Base-by-base conservation (phyloP, 1,140 invertebrate genomes). In the Maniola jurtina region DNA sequence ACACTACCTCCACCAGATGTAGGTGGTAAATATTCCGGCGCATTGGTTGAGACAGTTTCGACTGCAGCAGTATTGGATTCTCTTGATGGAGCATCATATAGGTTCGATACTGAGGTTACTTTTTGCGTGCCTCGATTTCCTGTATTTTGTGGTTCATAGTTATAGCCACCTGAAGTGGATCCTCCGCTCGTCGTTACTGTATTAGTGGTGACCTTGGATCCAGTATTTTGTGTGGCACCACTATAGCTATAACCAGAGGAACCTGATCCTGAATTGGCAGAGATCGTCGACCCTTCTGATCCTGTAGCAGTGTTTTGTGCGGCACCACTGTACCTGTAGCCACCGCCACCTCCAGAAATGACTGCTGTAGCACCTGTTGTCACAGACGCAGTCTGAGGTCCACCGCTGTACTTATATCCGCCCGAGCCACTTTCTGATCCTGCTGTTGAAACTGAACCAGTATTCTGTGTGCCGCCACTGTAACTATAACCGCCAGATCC, bases 11-110 rank as follows among this genome's bases (percentile, higher is more conserved):
- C 50, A 47, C 52, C 67, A 66, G 42, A 45, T 45, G 48, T 56
- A 33, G 80, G 84, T 5, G 84, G 82, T 59, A 84, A 78, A 77
- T 86, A 84, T 64, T 78, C 70, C 15, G 81, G 79, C 14, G 81
- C 79, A 50, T 76, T 81, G 11, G 83, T 86, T 14, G 80, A 82
- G 1, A 76, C 69, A 8, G 59, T 55, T 6, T n/a, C 67, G 6
- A n/a, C 14, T 13, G 52, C 50, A 58, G 57, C 48, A 9, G 42
- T 55, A 38, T 54, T 56, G 65, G 55, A 50, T 25, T 16, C 58
- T 25, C 57, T 61, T 40, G 48, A 45, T 36, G 65, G 59, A 36
- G 42, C 16, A 16, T 33, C 36, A 16, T 57, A 60, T 10, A 36
- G 34, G 34, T 50, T 68, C 2, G 73, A 59, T 40, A 47, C 25